phyloP scores from a whole-genome alignment of 1,140 invertebrate genomes.

The Pectinophora gossypiella region DNA sequence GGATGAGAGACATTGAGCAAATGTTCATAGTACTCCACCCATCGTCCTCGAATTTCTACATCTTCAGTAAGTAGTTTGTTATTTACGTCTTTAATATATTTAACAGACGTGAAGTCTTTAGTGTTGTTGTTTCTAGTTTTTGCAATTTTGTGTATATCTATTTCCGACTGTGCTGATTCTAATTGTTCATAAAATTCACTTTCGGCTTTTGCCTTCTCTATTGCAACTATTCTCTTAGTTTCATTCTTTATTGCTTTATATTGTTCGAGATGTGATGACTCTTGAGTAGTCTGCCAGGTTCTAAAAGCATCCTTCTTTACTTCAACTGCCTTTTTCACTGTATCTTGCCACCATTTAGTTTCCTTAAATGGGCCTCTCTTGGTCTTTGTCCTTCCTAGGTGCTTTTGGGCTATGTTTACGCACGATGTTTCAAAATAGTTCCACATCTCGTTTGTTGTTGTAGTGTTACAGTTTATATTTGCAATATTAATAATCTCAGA shows the following conservation, averaged over 20 bases:
- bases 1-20: neutral
- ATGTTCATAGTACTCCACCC: constrained; percentile 2
- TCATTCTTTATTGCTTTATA: too few relatives aligned
- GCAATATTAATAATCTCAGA: neutral
- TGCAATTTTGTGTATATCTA: neutral
- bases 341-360: neutral
- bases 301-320: neutral
- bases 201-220: neutral
- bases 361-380: neutral
- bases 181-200: too few relatives aligned
- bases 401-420: neutral
- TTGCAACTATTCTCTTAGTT: too few relatives aligned
- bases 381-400: neutral
- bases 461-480: neutral
- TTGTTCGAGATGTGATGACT: too few relatives aligned
- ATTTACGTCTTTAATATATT: neutral
- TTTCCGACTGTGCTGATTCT: too few relatives aligned
- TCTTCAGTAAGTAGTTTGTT: neutral
- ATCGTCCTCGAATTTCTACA: neutral
- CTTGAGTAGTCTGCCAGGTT: neutral
- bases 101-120: neutral
- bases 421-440: neutral
- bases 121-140: neutral
- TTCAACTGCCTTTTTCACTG: neutral
- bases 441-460: neutral